Evolutionary conservation across 2,888 invertebrate genomes (phyloP).

Genomic region (Metallyticus violacea): DNA sequence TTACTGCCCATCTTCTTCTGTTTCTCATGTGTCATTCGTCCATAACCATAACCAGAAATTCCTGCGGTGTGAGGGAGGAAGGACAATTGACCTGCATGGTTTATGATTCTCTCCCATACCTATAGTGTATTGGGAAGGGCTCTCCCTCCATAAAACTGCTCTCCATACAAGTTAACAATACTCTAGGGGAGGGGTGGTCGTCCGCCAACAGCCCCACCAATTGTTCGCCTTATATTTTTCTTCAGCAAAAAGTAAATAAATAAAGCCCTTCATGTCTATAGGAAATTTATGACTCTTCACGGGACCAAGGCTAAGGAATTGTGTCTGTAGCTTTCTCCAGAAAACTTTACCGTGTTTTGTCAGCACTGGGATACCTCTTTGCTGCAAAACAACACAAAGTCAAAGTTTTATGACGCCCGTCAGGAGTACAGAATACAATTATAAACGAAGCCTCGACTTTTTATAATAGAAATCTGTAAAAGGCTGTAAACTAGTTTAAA

Average conservation of each 20-base stretch:
- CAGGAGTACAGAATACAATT: no score
- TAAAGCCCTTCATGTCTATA: background rate
- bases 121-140: background rate
- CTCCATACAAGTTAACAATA: background rate
- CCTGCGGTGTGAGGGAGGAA: background rate
- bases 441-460: no score
- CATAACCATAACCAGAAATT: constrained; percentile 15
- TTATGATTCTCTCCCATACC: background rate
- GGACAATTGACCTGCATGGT: background rate
- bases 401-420: no score
- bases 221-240: background rate
- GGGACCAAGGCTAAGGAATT: background rate
- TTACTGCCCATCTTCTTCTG: background rate
- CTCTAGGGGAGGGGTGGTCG: background rate
- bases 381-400: no score
- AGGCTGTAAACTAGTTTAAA: no score
- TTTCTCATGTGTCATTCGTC: background rate
- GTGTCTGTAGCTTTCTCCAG: background rate
- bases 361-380: no score
- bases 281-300: background rate
- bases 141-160: background rate
- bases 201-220: background rate
- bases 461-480: no score
- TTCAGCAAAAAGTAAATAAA: background rate
- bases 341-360: background rate